Percentiles rank a stretch among this genome's conserved stretches.
Evolutionary conservation across 2,888 invertebrate species (phyloP).

Genomic region (Tinea pellionella): DNA sequence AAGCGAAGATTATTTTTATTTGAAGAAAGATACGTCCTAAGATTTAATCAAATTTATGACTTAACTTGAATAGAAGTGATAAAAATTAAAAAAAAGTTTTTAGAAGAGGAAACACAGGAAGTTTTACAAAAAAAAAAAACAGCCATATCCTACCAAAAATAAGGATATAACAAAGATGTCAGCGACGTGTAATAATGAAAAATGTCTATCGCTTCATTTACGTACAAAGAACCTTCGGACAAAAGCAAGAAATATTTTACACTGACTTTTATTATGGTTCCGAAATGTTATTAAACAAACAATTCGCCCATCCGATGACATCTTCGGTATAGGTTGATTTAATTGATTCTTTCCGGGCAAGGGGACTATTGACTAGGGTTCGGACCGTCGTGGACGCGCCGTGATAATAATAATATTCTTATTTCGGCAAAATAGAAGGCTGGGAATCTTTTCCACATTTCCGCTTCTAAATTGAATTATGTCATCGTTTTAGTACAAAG

Average conservation of each 20-base stretch:
- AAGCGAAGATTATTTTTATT: neutral
- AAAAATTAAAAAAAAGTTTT: slow-evolving; percentile 45
- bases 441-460: slow-evolving; percentile 60
- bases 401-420: slow-evolving; percentile 53
- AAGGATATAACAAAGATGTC: slow-evolving; percentile 40
- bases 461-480: slow-evolving; percentile 56
- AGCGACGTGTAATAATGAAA: slow-evolving; percentile 38
- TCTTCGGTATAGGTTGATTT: slow-evolving; percentile 50
- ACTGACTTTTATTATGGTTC: slow-evolving; percentile 51
- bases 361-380: slow-evolving; percentile 19
- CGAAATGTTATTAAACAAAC: slow-evolving; percentile 69
- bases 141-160: slow-evolving; percentile 49
- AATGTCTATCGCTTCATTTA: slow-evolving; percentile 49
- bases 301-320: slow-evolving; percentile 63
- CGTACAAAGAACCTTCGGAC: slow-evolving; percentile 43
- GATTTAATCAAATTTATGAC: slow-evolving; percentile 48
- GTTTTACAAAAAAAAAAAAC: slow-evolving; percentile 45
- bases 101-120: slow-evolving; percentile 43
- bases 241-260: slow-evolving; percentile 56
- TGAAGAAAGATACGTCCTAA: neutral
- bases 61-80: slow-evolving; percentile 31
- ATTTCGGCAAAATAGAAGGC: slow-evolving; percentile 41
- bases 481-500: neutral
- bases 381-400: slow-evolving; percentile 37
- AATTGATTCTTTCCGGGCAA: slow-evolving; percentile 63